A percentile compares a stretch with the other conserved stretches of the same genome.
phyloP scores from a whole-genome alignment of 37 sponge, comb jelly and placozoan genomes.

The Corticium candelabrum region DNA sequence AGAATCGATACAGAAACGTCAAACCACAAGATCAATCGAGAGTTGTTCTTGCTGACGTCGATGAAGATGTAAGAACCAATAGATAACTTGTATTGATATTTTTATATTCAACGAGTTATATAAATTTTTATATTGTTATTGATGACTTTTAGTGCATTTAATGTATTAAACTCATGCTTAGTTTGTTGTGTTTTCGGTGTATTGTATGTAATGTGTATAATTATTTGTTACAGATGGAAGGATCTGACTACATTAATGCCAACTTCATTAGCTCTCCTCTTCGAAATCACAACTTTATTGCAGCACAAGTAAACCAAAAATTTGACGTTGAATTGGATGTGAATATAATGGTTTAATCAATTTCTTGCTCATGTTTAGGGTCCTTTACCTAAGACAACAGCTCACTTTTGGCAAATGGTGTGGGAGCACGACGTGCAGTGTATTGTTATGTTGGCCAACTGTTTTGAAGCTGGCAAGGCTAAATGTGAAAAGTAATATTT shows the following conservation, averaged over 20 bases:
- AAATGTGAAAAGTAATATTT: conserved; percentile 34
- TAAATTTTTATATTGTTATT: neutral
- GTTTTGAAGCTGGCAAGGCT: conserved; percentile 3
- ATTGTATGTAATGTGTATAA: too few species aligned
- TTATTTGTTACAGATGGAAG: too few species aligned
- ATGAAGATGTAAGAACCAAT: neutral
- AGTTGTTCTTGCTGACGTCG: conserved; percentile 32
- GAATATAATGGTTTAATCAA: neutral
- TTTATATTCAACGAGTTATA: too few species aligned
- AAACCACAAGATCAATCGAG: conserved; percentile 39
- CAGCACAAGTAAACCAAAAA: conserved; percentile 37
- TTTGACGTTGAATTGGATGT: neutral
- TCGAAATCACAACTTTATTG: conserved; percentile 23
- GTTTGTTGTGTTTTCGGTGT: too few species aligned
- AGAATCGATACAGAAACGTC: conserved; percentile 52
- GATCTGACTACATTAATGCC: conserved; percentile 71
- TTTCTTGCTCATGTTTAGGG: conserved; percentile 15
- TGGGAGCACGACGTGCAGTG: conserved; percentile 48
- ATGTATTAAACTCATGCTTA: too few species aligned
- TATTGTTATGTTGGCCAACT: conserved; percentile 48
- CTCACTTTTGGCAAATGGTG: conserved; percentile 70
- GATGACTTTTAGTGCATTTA: neutral
- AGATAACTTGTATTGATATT: neutral
- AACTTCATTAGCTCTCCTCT: conserved; percentile 23
- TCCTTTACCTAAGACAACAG: conserved; percentile 42